Conservation (phyloP, 2,888 invertebrate genomes). For the Synergus itoensis region DNA sequence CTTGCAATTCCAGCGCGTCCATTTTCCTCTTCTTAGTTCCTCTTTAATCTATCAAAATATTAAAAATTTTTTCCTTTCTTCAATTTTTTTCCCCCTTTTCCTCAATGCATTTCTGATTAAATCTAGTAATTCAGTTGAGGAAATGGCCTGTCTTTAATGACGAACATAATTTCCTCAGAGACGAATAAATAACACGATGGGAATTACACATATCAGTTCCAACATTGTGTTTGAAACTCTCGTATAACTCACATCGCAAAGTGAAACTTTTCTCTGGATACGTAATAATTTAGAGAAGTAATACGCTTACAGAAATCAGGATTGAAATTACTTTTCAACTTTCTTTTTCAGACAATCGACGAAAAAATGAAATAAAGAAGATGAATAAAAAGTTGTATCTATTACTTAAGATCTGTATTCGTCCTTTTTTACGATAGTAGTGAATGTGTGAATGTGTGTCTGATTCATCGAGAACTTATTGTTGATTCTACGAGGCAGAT, state of each 20-base stretch:
- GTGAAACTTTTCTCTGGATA: conserved; percentile 32
- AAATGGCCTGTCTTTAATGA: neutral
- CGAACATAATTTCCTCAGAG: neutral
- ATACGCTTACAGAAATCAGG: conserved; percentile 34
- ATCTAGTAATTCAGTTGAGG: neutral
- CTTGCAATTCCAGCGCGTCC: conserved; percentile 75
- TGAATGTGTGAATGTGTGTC: conserved; percentile 3
- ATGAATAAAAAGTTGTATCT: neutral
- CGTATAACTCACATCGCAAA: conserved; percentile 4
- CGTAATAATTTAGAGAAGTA: conserved; percentile 35
- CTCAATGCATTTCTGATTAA: neutral
- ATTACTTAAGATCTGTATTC: neutral
- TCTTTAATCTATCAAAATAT: neutral
- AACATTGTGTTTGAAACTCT: conserved; percentile 15
- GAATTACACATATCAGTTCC: conserved; percentile 21
- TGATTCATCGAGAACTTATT: conserved; percentile 25
- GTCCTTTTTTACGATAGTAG: neutral
- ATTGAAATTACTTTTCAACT: conserved; percentile 25
- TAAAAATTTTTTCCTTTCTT: neutral
- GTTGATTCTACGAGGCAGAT: conserved; percentile 5
- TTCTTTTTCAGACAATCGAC: conserved; percentile 9
- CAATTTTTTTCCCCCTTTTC: too few relatives aligned
- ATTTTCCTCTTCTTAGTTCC: conserved; percentile 56
- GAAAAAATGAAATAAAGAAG: neutral
- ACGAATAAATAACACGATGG: conserved; percentile 21